Base-by-base conservation (phyloP, 1,140 invertebrate genomes). In the Heterodera carotae region DNA sequence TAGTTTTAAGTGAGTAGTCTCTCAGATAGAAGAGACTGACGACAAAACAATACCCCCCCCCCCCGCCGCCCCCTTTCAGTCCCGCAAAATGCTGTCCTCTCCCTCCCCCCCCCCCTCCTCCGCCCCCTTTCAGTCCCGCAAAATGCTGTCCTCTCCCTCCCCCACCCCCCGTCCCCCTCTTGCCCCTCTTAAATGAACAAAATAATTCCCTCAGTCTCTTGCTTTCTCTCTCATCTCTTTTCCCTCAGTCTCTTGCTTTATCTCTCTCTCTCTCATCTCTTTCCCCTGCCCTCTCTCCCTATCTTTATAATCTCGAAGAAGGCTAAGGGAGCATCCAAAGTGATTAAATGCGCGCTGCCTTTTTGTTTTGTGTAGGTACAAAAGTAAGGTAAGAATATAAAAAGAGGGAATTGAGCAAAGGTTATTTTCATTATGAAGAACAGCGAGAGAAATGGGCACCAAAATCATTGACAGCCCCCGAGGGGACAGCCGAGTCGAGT, bases 141-240 rank as follows among this genome's bases (percentile, higher is more conserved):
- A n/a, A n/a, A n/a, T 39, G 4, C 36, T 39, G 36, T 39, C 36
- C 36, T 10, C 36, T 10, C 48, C 48, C 18, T 22, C 48, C 48
- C 48, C 18, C 48, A 10, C 48, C 48, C 18, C 12, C 2, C 48
- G 12, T 22, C 48, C 48, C 12, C 5, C 48, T 53, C 48, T 15
- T 73, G 27, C n/a, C 69, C 31, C 69, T 73, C n/a, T 25, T 71
- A n/a, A n/a, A n/a, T n/a, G n/a, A n/a, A n/a, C n/a, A n/a, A n/a
- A n/a, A n/a, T n/a, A n/a, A n/a, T n/a, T n/a, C n/a, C 33, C 69
- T 71, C 31, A 27, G 69, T 71, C 69, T 15, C 60, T 71, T 39
- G n/a, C 25, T 29, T 59, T 33, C 48, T 43, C 39, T 25, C 43
- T 59, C 60, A 43, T 22, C 69, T 33, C 33, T 34, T 15, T 39